Evolutionary conservation across 1,140 invertebrate species (phyloP).

Genomic region (Sogatella furcifera): DNA sequence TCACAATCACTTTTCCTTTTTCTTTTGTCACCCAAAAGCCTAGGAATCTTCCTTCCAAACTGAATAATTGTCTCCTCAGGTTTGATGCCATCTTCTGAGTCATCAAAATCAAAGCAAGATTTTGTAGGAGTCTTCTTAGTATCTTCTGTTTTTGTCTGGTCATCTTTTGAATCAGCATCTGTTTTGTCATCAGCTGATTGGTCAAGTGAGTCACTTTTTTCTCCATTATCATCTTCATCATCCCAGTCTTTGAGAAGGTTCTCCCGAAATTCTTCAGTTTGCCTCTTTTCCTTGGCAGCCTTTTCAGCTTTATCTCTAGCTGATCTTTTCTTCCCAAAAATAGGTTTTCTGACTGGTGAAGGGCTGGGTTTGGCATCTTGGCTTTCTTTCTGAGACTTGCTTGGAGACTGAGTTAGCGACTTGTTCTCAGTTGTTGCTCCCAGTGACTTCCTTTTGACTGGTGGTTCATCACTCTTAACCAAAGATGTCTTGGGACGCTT

Average conservation of each 20-base stretch:
- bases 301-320: slow-evolving; percentile 11
- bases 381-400: no score
- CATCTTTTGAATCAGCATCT: slow-evolving; percentile 11
- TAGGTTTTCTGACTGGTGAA: slow-evolving; percentile 8
- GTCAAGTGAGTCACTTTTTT: background rate
- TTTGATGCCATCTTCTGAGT: slow-evolving; percentile 36
- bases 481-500: background rate
- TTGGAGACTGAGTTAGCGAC: no score
- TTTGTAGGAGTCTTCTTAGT: slow-evolving; percentile 1
- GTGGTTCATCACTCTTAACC: slow-evolving; percentile 2
- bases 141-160: slow-evolving; percentile 27
- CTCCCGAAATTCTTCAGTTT: slow-evolving; percentile 15
- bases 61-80: slow-evolving; percentile 28
- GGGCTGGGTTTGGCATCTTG: slow-evolving; percentile 2
- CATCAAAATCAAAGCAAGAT: slow-evolving; percentile 41
- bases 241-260: slow-evolving; percentile 16
- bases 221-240: slow-evolving; percentile 16
- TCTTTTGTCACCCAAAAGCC: slow-evolving; percentile 25
- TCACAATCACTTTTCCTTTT: slow-evolving; percentile 8
- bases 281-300: slow-evolving; percentile 6
- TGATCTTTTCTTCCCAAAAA: slow-evolving; percentile 11
- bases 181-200: background rate
- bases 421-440: background rate
- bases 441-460: background rate
- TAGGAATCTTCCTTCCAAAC: slow-evolving; percentile 39